These are phyloP conservation scores for Haliclona indistincta DNA, from an alignment of 37 sponge, comb jelly and placozoan genomes.

Conservation along the genomic window DNA sequence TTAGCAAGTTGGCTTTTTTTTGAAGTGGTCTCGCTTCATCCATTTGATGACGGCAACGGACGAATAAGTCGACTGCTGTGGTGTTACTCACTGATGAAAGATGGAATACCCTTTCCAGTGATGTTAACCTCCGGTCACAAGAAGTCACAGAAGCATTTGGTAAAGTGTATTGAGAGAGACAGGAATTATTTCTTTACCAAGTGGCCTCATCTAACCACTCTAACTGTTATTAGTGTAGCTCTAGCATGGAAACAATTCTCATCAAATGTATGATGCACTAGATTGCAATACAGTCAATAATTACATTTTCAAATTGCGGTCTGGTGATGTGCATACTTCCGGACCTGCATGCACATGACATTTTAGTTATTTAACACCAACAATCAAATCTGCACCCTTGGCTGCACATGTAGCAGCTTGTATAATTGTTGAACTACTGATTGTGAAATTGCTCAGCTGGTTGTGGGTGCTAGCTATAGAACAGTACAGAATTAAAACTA, in stretches of 20 bases:
- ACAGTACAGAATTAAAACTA: too few species aligned
- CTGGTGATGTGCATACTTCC: too few species aligned
- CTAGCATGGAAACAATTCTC: conserved; percentile 1
- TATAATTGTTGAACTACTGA: too few species aligned
- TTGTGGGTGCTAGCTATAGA: too few species aligned
- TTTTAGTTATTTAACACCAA: too few species aligned
- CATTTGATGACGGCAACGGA: conserved; percentile 27
- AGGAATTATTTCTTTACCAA: neutral
- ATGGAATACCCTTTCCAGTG: conserved; percentile 21
- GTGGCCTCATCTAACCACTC: conserved; percentile 9
- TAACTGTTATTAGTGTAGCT: conserved; percentile 22
- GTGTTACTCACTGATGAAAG: conserved; percentile 30
- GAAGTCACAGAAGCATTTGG: conserved; percentile 6
- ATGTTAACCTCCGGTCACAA: conserved; percentile 8
- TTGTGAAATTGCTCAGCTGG: too few species aligned
- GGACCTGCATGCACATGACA: too few species aligned
- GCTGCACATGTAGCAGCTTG: too few species aligned
- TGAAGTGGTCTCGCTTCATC: conserved; percentile 18
- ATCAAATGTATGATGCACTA: too few species aligned
- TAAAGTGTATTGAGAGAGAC: neutral
- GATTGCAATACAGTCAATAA: too few species aligned
- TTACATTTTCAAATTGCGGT: too few species aligned
- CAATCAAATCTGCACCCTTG: too few species aligned
- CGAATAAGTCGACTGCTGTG: conserved; percentile 20
- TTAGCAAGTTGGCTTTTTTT: conserved; percentile 20